phyloP scores from a whole-genome alignment of 2,113 vertebrate genomes.

The Spizaetus ornatus region DNA sequence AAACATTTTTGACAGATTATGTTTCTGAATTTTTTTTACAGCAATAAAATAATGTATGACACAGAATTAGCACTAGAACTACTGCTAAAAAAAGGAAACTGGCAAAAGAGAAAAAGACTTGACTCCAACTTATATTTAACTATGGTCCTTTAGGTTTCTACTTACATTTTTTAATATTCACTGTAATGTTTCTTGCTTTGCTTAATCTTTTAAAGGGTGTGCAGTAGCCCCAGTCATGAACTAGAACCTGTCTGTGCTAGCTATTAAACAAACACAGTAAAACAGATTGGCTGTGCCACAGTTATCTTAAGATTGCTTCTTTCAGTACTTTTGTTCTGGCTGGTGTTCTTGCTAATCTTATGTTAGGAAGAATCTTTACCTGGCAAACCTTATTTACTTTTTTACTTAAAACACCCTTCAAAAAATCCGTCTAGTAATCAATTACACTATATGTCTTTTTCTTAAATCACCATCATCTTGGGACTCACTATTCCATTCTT shows the following conservation, averaged over 20 bases:
- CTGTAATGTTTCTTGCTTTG: background rate
- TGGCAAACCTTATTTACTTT: background rate
- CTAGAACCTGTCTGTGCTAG: background rate
- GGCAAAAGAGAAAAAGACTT: background rate
- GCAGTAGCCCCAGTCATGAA: background rate
- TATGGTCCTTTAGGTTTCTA: background rate
- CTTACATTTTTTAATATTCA: background rate
- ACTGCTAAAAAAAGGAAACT: background rate
- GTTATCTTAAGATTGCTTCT: background rate
- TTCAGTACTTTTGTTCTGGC: background rate
- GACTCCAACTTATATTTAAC: background rate
- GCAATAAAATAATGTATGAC: background rate
- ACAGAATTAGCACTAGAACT: background rate
- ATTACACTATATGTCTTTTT: background rate
- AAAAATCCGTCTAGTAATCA: background rate
- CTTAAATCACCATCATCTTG: background rate
- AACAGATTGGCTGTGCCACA: background rate
- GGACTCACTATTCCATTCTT: background rate
- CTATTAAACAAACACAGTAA: background rate
- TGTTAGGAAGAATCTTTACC: background rate
- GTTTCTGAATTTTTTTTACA: background rate
- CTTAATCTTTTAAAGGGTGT: background rate
- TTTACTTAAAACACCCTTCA: background rate
- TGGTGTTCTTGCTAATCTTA: background rate
- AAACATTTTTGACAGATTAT: background rate